These are phyloP conservation scores for Pampusana beccarii DNA, from an alignment of 2,113 vertebrate species.

Conservation along the genomic window DNA sequence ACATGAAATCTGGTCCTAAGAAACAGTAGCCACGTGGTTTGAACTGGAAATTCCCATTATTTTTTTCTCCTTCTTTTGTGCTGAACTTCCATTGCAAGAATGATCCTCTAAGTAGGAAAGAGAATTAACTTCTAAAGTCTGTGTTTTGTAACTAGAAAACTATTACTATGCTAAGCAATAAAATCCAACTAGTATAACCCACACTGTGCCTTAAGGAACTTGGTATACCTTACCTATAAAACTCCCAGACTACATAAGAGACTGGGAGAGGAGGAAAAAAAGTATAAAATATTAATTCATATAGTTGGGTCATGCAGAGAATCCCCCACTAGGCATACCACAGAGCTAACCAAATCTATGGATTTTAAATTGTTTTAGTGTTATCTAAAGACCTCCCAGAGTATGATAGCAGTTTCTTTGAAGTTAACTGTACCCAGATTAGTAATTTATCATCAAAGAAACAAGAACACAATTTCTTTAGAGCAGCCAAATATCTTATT, in stretches of 20 bases:
- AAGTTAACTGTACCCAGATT: conserved; percentile 36
- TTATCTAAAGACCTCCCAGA: conserved; percentile 30
- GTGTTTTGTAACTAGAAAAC: not conserved
- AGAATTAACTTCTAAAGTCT: not conserved
- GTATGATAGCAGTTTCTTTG: not conserved
- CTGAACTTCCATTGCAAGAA: not conserved
- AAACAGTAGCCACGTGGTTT: not conserved
- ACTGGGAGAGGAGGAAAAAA: not conserved
- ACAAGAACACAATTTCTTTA: not conserved
- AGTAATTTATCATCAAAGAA: conserved; percentile 38
- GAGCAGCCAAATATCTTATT: conserved; percentile 13
- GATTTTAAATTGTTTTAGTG: conserved; percentile 11
- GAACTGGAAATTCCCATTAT: not conserved
- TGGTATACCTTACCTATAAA: not conserved
- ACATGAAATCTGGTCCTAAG: not conserved
- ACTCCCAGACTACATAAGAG: not conserved
- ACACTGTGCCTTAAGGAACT: not conserved
- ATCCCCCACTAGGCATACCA: not conserved
- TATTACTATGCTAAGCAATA: not conserved
- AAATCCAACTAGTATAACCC: not conserved
- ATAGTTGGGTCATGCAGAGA: not conserved
- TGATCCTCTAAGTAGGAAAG: not conserved
- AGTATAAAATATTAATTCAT: not conserved
- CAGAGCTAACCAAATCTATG: not conserved
- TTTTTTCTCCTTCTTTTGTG: not conserved